Percentiles rank a stretch among this genome's conserved stretches.
phyloP scores from a whole-genome alignment of 2,888 invertebrate genomes.

The Drosophila melanosoma region DNA sequence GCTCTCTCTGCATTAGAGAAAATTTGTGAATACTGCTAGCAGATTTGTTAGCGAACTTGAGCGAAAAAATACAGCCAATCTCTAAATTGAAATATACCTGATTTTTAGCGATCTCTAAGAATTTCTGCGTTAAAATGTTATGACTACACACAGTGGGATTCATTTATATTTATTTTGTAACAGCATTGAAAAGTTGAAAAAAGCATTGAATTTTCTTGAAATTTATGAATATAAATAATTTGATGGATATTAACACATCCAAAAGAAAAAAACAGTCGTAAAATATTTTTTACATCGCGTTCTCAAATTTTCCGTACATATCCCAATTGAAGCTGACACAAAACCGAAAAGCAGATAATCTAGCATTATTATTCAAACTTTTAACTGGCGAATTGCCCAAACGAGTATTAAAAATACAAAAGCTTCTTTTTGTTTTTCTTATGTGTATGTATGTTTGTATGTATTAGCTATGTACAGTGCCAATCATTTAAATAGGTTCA shows the following conservation, averaged over 20 bases:
- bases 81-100: not conserved
- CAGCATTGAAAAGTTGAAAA: not conserved
- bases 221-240: not conserved
- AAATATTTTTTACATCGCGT: not conserved
- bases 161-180: not conserved
- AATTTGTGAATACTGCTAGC: not conserved
- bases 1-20: not conserved
- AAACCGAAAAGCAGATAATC: not conserved
- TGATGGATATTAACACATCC: not conserved
- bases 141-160: not conserved
- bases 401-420: not conserved
- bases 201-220: not conserved
- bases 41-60: not conserved
- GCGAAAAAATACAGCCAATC: not conserved
- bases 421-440: not conserved
- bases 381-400: conserved; percentile 1
- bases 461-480: not conserved
- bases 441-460: not conserved
- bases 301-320: not conserved
- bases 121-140: not conserved
- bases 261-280: not conserved
- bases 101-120: not conserved
- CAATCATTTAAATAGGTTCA: not conserved
- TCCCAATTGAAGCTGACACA: not conserved
- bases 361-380: not conserved